Conservation (phyloP, 2,797 vertebrate genomes). For the Microctenopoma steveboyesi region DNA sequence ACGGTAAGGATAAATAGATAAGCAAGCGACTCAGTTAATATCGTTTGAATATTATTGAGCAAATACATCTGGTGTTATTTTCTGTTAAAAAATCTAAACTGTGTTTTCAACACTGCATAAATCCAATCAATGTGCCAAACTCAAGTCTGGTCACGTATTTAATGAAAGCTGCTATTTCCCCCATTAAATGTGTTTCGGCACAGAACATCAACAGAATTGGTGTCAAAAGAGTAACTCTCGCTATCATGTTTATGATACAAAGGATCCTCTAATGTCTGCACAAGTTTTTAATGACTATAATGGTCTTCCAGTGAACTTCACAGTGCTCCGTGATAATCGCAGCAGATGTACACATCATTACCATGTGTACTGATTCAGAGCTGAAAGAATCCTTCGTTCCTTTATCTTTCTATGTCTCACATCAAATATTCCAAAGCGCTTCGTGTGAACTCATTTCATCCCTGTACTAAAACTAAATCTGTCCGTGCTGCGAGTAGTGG, state of each 20-base stretch:
- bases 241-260: conserved; percentile 39
- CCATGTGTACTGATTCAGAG: background rate
- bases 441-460: conserved; percentile 22
- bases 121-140: conserved; percentile 56
- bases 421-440: conserved; percentile 25
- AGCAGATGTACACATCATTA: conserved; percentile 1
- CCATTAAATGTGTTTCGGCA: conserved; percentile 56
- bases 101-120: conserved; percentile 39
- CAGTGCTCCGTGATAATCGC: background rate
- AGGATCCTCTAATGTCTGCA: conserved; percentile 28
- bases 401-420: conserved; percentile 2
- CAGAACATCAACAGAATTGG: conserved; percentile 44
- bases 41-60: conserved; percentile 7
- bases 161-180: conserved; percentile 44
- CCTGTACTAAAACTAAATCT: conserved; percentile 26
- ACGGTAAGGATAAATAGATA: background rate
- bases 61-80: conserved; percentile 30
- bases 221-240: conserved; percentile 51
- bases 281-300: conserved; percentile 17
- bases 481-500: conserved; percentile 13
- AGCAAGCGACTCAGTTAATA: background rate
- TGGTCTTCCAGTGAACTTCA: conserved; percentile 9
- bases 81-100: conserved; percentile 22
- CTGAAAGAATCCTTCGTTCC: background rate
- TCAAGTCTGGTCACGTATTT: conserved; percentile 56